Conservation (phyloP, 1,140 invertebrate genomes). For the Zaprionus inermis region DNA sequence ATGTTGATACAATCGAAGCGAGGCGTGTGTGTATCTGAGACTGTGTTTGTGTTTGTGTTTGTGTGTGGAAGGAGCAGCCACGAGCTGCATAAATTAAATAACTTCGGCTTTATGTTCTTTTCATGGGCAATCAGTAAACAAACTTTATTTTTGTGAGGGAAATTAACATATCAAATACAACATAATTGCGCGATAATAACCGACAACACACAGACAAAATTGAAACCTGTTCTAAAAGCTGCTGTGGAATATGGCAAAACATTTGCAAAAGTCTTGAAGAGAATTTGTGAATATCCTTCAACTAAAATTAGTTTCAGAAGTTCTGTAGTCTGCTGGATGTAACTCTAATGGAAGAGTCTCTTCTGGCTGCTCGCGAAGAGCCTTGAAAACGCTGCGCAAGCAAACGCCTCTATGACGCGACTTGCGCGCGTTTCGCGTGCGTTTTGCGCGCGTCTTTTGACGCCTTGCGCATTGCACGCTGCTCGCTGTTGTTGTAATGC, state of each 20-base stretch:
- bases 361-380: background rate
- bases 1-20: conserved; percentile 47
- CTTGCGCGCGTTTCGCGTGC: conserved; percentile 2
- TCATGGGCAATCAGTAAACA: conserved; percentile 52
- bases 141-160: conserved; percentile 22
- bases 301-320: background rate
- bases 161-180: conserved; percentile 81
- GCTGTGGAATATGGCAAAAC: background rate
- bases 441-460: conserved; percentile 27
- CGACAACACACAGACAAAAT: conserved; percentile 22
- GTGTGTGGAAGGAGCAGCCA: conserved; percentile 39
- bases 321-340: background rate
- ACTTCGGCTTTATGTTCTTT: conserved; percentile 65
- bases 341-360: background rate
- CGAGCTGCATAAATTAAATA: conserved; percentile 77
- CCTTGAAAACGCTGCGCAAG: background rate
- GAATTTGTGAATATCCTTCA: background rate
- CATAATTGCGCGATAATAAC: conserved; percentile 80
- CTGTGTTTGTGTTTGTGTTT: background rate
- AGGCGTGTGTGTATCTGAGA: background rate
- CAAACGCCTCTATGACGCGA: background rate
- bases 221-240: conserved; percentile 45
- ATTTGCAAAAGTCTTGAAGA: background rate
- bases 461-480: conserved; percentile 15
- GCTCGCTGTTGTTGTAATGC: conserved; percentile 61